Evolutionary conservation across 64 coral and sea anemone species (phyloP).

Genomic region (Montipora efflorescens): DNA sequence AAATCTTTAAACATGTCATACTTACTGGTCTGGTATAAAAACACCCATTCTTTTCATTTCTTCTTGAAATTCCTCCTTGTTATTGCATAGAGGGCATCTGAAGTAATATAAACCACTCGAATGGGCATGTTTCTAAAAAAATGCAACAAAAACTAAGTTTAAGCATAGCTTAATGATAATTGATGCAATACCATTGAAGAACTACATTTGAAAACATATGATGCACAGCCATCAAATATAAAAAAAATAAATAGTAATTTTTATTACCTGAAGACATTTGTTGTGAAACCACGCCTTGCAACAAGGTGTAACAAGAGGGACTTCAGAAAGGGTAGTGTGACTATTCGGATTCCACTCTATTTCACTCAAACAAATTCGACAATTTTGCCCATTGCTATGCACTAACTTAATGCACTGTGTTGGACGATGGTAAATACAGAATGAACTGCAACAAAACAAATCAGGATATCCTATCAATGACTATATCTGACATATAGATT

Average conservation of each 20-base stretch:
- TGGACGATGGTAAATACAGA: constrained; percentile 76
- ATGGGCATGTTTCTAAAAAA: constrained; percentile 83
- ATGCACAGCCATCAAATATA: too few species aligned
- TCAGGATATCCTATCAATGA: neutral
- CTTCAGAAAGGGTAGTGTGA: neutral
- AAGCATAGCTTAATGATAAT: neutral
- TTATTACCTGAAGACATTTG: constrained; percentile 84
- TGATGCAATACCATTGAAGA: neutral
- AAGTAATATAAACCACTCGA: constrained; percentile 91
- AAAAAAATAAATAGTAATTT: too few species aligned
- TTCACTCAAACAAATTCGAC: constrained; percentile 78
- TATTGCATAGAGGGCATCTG: constrained; percentile 92
- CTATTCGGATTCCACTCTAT: constrained; percentile 20
- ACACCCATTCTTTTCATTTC: constrained; percentile 98
- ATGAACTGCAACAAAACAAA: constrained; percentile 57
- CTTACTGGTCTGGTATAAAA: constrained; percentile 86
- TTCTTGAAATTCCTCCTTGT: constrained; percentile 77
- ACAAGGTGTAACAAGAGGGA: constrained; percentile 77
- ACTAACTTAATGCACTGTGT: constrained; percentile 5
- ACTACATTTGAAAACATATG: too few species aligned
- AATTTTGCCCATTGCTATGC: constrained; percentile 19
- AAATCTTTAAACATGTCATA: neutral
- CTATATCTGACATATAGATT: too few species aligned
- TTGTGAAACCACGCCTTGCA: constrained; percentile 90
- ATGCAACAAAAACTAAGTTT: neutral